A percentile compares a stretch with the other conserved stretches of the same genome.
Evolutionary conservation across 2,888 invertebrate genomes (phyloP).

Genomic region (Linnaemya vulpina): DNA sequence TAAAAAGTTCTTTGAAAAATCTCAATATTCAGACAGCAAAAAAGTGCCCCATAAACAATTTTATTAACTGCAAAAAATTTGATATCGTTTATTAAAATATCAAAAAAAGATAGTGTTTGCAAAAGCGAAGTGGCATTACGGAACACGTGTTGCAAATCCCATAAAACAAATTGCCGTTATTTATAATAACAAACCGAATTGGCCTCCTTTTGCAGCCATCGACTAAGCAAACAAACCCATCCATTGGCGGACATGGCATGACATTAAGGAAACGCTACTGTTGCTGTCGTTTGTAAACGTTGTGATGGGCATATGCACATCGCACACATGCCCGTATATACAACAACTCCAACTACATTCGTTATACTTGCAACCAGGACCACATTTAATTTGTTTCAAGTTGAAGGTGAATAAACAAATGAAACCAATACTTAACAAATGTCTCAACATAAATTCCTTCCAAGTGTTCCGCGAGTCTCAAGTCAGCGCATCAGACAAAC

Average conservation of each 20-base stretch:
- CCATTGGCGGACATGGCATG: slow-evolving; percentile 50
- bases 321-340: not conserved
- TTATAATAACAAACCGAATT: slow-evolving; percentile 59
- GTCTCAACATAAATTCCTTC: slow-evolving; percentile 67
- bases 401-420: slow-evolving; percentile 68
- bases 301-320: slow-evolving; percentile 3
- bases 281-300: slow-evolving; percentile 38
- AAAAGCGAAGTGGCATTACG: not conserved
- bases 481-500: slow-evolving; percentile 20
- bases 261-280: slow-evolving; percentile 70
- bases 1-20: slow-evolving; percentile 33
- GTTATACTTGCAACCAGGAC: slow-evolving; percentile 30
- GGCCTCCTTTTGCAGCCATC: not conserved
- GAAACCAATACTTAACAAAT: slow-evolving; percentile 72
- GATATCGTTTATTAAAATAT: slow-evolving; percentile 48
- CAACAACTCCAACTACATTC: not conserved
- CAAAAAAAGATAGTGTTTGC: slow-evolving; percentile 30
- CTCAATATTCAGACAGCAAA: not conserved
- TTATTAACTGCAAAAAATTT: slow-evolving; percentile 56
- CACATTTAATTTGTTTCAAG: slow-evolving; percentile 55
- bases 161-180: slow-evolving; percentile 67
- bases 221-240: not conserved
- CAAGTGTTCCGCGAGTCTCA: slow-evolving; percentile 30
- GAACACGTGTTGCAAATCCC: slow-evolving; percentile 66
- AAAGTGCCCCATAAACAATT: slow-evolving; percentile 48